Evolutionary conservation across 2,888 invertebrate species (phyloP), one percentile per base, ranked within the genome.

Genomic region (Platycheirus rosarum): DNA sequence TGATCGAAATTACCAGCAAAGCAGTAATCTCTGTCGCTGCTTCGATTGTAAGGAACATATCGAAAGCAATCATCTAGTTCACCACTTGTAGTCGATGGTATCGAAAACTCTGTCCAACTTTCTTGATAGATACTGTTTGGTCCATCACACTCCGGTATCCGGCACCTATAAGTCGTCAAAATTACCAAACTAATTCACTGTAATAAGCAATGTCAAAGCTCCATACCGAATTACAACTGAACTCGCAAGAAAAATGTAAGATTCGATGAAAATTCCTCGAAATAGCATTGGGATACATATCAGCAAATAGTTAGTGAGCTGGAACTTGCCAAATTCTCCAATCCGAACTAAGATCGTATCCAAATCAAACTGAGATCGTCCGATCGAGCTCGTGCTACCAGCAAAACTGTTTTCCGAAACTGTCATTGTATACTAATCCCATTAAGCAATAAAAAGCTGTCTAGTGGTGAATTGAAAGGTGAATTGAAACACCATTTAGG

Each of bases 231-330:
- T 94, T 49, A 92, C 92, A 13, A 94, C 90, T 75, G 93, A 92
- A 73, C 93, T 93, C 0, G 95, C 94, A 0, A 94, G 93, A 88
- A 95, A 95, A 71, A 94, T 93, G 86, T 93, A 95, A 49, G 93
- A 60, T 18, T 60, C 92, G 85, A 93, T 92, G 86, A 92, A 93
- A 84, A 93, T 93, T 0, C 93, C 93, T 0, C 94, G 93, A 88
- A 94, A 92, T 68, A 94, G 91, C 84, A 94, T 91, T 0, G 94
- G 94, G 20, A 94, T 76, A 68, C 93, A 91, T 40, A 94, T 92
- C 69, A 95, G 88, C 42, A 91, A 70, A 77, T 93, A 92, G 77
- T 93, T 92, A 32, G 91, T 87, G 20, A 92, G 86, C 89, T 95
- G 95, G 88, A 93, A 95, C 84, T 91, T 91, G 13, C 94, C 94